Evolutionary conservation across 2,888 invertebrate species (phyloP), one percentile per base, ranked within the genome.

Genomic region (Elaeidobius kamerunicus): DNA sequence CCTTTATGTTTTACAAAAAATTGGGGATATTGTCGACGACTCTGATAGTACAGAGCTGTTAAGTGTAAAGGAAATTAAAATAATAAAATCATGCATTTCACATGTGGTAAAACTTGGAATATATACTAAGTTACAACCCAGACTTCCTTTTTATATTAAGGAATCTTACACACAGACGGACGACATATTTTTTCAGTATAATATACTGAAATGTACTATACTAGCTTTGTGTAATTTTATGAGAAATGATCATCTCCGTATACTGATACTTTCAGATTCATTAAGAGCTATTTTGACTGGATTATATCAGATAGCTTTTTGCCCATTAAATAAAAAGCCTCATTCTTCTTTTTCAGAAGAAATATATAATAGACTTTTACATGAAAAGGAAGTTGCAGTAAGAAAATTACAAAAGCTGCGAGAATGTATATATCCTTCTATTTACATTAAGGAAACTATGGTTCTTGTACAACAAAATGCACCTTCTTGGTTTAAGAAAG

Each of bases 391-490:
- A 57, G 68, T 74, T 51, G 85, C 83, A 69, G 61, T 70, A 40
- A 56, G 61, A 17, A 67, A 76, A 46, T 76, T 87, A 63, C 65
- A 76, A 34, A 65, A 75, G 57, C 69, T 87, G 41, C 71, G 81
- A 11, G 67, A 66, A 15, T 77, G 76, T 50, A 78, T 81, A 50
- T 83, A 83, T 60, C 81, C 80, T 63, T 78, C 81, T 17, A 69
- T 78, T 40, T 73, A 85, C 23, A 81, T 88, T 65, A 82, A 81
- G 64, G 85, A 88, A 68, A 73, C 87, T n/a, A 76, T 88, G 72
- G 73, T 84, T 35, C 73, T 88, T 27, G 80, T 81, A 63, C 78
- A 78, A 67, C 69, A 67, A 48, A 73, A 76, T 27, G 75, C 79
- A 17, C 85, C 85, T 2, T 66, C 65, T 9, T 88, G 87, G 83